Evolutionary conservation across 2,888 invertebrate species (phyloP).

Genomic region (Lumbricus terrestris): DNA sequence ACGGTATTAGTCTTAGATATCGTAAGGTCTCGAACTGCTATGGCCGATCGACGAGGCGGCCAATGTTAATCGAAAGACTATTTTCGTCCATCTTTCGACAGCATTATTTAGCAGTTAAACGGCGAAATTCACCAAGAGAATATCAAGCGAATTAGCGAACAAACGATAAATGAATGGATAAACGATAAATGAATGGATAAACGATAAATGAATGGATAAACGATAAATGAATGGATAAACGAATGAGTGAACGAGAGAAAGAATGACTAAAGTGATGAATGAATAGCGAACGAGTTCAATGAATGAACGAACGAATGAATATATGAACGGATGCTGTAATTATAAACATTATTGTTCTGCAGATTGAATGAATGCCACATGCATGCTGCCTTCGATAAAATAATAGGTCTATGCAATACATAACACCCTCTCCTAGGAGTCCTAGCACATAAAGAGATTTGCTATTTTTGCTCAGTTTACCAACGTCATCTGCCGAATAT

Average conservation of each 20-base stretch:
- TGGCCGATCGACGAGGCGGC: not conserved
- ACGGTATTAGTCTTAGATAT: constrained; percentile 3
- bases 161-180: not conserved
- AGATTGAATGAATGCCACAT: too few species aligned
- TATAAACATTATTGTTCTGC: too few species aligned
- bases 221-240: not conserved
- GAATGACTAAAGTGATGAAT: not conserved
- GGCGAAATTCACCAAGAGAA: not conserved
- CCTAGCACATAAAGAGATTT: too few species aligned
- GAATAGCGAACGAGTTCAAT: not conserved
- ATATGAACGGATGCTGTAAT: too few species aligned
- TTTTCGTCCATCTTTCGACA: not conserved
- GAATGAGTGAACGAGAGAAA: not conserved
- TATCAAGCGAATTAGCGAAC: not conserved
- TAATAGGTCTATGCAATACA: too few species aligned
- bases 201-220: not conserved
- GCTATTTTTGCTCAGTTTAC: too few species aligned
- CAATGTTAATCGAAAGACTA: not conserved
- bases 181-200: not conserved
- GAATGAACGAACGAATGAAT: not conserved
- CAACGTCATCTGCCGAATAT: too few species aligned
- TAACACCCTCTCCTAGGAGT: too few species aligned
- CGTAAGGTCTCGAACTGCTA: not conserved
- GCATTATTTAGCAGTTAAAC: not conserved
- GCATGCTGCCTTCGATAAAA: too few species aligned